Evolutionary conservation across 2,797 vertebrate genomes (phyloP).

Genomic region (Poeciliopsis presidionis): DNA sequence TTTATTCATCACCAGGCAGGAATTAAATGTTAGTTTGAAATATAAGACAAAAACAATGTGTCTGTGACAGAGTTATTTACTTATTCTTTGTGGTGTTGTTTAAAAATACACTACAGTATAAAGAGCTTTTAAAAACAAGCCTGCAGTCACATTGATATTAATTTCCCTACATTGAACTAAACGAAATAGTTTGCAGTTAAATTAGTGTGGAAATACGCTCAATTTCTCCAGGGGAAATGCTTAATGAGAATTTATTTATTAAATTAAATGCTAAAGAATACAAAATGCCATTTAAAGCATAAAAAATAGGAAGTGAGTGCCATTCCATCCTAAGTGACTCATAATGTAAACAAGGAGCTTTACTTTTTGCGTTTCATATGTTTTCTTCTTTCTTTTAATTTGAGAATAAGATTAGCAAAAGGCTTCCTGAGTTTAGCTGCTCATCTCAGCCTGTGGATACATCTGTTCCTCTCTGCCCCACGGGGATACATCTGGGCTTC

Average conservation of each 20-base stretch:
- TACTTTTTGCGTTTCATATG: conserved; percentile 14
- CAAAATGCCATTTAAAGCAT: conserved; percentile 34
- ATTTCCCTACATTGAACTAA: conserved; percentile 19
- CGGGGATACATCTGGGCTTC: conserved; percentile 79
- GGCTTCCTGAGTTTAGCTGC: conserved; percentile 36
- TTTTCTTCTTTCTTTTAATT: conserved; percentile 21
- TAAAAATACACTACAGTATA: conserved; percentile 14
- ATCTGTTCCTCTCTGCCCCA: conserved; percentile 75
- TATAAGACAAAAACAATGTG: background rate
- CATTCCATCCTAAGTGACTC: conserved; percentile 53
- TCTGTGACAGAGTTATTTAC: background rate
- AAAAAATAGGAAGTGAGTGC: background rate
- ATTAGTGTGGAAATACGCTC: conserved; percentile 13
- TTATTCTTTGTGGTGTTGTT: conserved; percentile 19
- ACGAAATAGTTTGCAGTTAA: conserved; percentile 22
- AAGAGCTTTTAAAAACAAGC: conserved; percentile 16
- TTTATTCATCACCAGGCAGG: background rate
- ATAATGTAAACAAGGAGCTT: conserved; percentile 28
- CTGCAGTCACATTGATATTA: conserved; percentile 40
- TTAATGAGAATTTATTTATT: conserved; percentile 26
- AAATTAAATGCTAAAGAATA: conserved; percentile 36
- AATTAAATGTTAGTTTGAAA: background rate
- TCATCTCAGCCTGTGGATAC: conserved; percentile 56
- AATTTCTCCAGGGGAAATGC: conserved; percentile 11
- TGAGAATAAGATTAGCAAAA: conserved; percentile 58